A percentile compares a stretch with the other conserved stretches of the same genome.
phyloP scores from a whole-genome alignment of 53 echinoderm and acorn worm species.

The Holothuria scabra region DNA sequence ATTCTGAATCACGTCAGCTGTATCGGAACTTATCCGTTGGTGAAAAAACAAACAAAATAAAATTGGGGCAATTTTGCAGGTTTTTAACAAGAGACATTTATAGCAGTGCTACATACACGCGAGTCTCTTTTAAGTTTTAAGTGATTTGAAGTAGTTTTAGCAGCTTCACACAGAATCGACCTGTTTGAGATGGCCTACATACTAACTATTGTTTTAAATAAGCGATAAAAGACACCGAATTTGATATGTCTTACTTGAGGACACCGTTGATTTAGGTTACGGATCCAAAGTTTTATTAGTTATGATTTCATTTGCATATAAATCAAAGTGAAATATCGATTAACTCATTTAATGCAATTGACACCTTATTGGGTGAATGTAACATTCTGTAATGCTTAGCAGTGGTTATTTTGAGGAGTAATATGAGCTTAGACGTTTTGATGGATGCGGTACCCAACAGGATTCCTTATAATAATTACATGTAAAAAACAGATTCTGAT shows the following conservation, averaged over 20 bases:
- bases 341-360: no score
- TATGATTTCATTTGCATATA: no score
- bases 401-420: no score
- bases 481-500: no score
- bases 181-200: slow-evolving; percentile 28
- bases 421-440: no score
- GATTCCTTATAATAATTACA: no score
- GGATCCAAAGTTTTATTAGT: no score
- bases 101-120: background rate
- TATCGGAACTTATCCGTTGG: background rate
- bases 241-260: background rate
- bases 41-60: background rate
- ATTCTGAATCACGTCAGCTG: background rate
- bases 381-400: no score
- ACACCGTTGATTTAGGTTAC: background rate
- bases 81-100: background rate
- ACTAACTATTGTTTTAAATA: background rate
- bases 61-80: slow-evolving; percentile 4
- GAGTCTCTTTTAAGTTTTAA: no score
- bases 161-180: slow-evolving; percentile 20
- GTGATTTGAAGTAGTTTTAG: slow-evolving; percentile 1
- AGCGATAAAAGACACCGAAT: background rate
- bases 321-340: no score
- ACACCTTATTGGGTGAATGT: no score
- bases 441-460: no score